Percentiles rank a stretch among this genome's conserved stretches.
Evolutionary conservation across 1,140 invertebrate genomes (phyloP).

Genomic region (Trichonephila clavata): DNA sequence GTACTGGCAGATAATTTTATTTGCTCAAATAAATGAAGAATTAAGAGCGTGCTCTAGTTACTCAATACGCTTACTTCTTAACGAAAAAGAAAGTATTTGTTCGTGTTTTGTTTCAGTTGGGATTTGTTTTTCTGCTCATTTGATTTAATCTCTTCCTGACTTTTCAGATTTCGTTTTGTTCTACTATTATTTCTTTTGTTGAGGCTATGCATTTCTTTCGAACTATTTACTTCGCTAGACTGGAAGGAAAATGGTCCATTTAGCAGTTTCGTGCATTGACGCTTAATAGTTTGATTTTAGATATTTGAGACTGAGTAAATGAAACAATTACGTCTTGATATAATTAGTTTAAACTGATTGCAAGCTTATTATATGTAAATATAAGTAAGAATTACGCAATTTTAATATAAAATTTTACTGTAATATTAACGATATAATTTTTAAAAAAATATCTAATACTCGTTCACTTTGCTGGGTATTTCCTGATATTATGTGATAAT

Average conservation of each 20-base stretch:
- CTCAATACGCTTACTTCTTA: neutral
- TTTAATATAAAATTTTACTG: too few relatives aligned
- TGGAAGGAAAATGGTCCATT: neutral
- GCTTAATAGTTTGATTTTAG: constrained; percentile 9
- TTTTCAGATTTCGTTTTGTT: constrained; percentile 4
- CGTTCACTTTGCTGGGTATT: too few relatives aligned
- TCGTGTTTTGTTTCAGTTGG: neutral
- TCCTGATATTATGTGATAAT: too few relatives aligned
- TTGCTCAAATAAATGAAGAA: constrained; percentile 7
- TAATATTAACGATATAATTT: too few relatives aligned
- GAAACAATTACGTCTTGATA: too few relatives aligned
- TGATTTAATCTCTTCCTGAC: neutral
- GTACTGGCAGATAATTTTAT: neutral
- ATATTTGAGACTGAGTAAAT: neutral
- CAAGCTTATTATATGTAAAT: too few relatives aligned
- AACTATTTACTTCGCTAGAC: neutral
- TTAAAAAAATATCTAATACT: too few relatives aligned
- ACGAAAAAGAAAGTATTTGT: neutral
- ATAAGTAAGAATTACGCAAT: too few relatives aligned
- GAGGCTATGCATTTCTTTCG: neutral
- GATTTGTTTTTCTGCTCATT: neutral
- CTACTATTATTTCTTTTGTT: neutral
- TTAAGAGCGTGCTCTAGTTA: neutral
- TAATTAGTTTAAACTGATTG: too few relatives aligned
- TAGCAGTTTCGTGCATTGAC: constrained; percentile 7